A percentile compares a stretch with the other conserved stretches of the same genome.
These are phyloP conservation scores for Coreoperca whiteheadi DNA, from an alignment of 2,113 vertebrate species.

Conservation along the genomic window DNA sequence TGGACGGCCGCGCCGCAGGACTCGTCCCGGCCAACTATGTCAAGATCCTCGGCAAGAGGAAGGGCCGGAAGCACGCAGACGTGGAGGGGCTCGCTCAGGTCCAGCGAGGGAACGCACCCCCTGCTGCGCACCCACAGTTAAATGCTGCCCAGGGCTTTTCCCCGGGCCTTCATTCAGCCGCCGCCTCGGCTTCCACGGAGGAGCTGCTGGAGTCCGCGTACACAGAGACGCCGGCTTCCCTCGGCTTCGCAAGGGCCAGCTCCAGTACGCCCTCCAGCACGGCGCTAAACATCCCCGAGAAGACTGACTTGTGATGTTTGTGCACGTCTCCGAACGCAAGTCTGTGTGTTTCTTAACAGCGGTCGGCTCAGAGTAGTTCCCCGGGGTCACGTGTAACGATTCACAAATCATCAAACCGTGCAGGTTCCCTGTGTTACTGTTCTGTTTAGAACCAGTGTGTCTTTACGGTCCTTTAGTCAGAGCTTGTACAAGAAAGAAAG, in stretches of 20 bases:
- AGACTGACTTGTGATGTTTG: conserved; percentile 86
- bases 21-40: conserved; percentile 96
- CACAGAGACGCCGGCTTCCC: conserved; percentile 76
- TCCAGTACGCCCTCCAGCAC: conserved; percentile 63
- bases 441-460: not conserved
- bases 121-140: conserved; percentile 12
- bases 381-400: not conserved
- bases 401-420: not conserved
- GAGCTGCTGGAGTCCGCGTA: conserved; percentile 91
- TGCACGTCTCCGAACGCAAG: conserved; percentile 41
- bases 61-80: conserved; percentile 87
- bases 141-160: conserved; percentile 9
- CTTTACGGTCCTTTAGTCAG: conserved; percentile 14
- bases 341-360: not conserved
- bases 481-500: not conserved
- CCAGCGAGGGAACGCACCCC: conserved; percentile 55
- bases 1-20: conserved; percentile 91
- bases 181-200: conserved; percentile 82
- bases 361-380: conserved; percentile 6
- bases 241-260: conserved; percentile 24
- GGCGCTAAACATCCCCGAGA: conserved; percentile 77
- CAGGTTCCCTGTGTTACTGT: not conserved
- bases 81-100: conserved; percentile 82
- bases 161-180: not conserved
- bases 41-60: conserved; percentile 94